Percentiles rank a stretch among this genome's conserved stretches.
Conservation (phyloP, 2,797 vertebrate species). For the Sciurus vulgaris region DNA sequence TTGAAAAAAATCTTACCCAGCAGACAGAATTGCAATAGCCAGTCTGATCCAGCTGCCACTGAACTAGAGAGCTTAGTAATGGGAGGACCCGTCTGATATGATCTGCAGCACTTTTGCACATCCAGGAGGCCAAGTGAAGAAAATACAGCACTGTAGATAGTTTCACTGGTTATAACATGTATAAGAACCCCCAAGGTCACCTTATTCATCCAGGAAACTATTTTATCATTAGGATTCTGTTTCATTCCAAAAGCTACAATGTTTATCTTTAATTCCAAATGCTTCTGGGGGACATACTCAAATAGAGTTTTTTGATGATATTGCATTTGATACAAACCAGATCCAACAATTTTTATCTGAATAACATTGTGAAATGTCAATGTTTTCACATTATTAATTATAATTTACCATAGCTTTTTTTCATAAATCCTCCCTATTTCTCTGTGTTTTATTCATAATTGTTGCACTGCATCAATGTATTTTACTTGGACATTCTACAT, state of each 20-base stretch:
- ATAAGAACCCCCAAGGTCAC: fast-evolving
- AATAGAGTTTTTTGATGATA: background rate
- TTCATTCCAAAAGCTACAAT: background rate
- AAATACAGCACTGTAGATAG: too few species aligned
- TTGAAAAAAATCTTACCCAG: background rate
- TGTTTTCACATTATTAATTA: conserved; percentile 42
- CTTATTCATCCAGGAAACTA: background rate
- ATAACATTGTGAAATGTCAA: conserved; percentile 14
- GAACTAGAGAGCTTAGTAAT: background rate
- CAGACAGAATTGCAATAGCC: background rate
- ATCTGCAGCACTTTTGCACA: background rate
- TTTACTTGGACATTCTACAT: background rate
- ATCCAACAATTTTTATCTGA: background rate
- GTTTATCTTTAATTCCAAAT: conserved; percentile 5
- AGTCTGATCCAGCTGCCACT: background rate
- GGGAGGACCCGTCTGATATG: background rate
- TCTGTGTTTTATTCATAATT: conserved; percentile 18
- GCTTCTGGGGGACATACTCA: background rate
- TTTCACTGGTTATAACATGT: background rate
- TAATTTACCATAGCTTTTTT: background rate
- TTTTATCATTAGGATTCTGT: background rate
- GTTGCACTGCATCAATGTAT: background rate
- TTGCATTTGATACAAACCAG: background rate
- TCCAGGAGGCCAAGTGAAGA: background rate
- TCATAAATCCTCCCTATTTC: conserved; percentile 17